Evolutionary conservation across 1,140 invertebrate species (phyloP).

Genomic region (Kradibia gibbosae): DNA sequence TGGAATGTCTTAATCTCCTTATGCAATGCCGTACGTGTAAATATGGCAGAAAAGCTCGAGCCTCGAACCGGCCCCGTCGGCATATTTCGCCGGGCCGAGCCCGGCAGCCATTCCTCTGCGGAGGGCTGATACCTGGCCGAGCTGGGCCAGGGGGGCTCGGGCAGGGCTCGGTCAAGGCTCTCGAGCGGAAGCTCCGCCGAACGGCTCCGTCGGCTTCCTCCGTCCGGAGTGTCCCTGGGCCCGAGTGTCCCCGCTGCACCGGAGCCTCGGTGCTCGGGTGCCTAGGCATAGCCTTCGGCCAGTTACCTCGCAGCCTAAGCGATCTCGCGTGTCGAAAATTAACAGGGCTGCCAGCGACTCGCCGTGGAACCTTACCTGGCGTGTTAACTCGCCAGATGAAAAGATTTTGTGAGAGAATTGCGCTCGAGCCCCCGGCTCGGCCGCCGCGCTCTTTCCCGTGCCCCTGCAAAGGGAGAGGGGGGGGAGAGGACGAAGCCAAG

Average conservation of each 20-base stretch:
- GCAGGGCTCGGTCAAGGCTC: not conserved
- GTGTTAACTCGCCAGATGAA: conserved; percentile 42
- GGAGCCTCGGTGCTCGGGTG: not conserved
- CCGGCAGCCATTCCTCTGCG: no score
- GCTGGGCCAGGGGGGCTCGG: not conserved
- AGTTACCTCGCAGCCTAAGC: conserved; percentile 35
- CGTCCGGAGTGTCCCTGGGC: not conserved
- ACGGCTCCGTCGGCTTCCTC: not conserved
- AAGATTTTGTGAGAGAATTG: conserved; percentile 30
- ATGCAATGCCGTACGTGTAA: not conserved
- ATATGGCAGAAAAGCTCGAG: no score
- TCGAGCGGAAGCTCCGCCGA: no score
- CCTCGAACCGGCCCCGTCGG: no score
- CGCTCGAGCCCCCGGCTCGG: not conserved
- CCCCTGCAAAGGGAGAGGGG: not conserved
- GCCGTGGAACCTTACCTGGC: conserved; percentile 19
- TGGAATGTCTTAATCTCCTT: not conserved
- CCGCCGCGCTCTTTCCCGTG: not conserved
- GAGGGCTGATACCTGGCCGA: no score
- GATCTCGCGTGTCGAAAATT: conserved; percentile 44
- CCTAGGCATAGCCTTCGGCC: not conserved
- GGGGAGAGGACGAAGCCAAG: not conserved
- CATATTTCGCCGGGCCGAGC: no score
- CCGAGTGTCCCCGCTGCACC: not conserved
- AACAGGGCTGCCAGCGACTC: conserved; percentile 28